Base-by-base conservation (phyloP, 2,113 vertebrate genomes). In the Bos taurus region DNA sequence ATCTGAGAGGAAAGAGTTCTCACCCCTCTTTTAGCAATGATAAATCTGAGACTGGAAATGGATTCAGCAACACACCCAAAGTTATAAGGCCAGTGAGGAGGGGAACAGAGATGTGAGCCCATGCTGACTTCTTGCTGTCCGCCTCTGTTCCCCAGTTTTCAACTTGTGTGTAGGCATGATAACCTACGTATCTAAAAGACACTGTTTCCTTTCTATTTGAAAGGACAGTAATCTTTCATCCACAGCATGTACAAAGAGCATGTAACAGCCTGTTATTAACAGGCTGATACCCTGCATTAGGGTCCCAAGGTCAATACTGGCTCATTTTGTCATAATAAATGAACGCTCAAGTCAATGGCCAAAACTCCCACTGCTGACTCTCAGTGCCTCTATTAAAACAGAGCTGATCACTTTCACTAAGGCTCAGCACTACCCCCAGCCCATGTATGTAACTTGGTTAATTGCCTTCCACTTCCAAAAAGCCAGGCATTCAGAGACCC, bases 241-340 rank as follows among this genome's bases (percentile, higher is more conserved):
- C 80, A 81, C 43, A 84, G 54, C 90, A 62, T 95, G 96, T 85
- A 92, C 91, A 82, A 54, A 77, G 80, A 78, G 59, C 57, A 86
- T 36, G 59, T 26, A 96, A 86, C 60, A 56, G 62, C 40, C 83
- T 92, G 40, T 95, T 97, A 92, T 85, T 94, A 88, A 92, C 60
- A 93, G 30, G 74, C 74, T 67, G 54, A 95, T 90, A 84, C 4
- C 15, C 74, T 96, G 59, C 85, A 82, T 96, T 91, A 97, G 90
- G 93, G 23, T 52, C 96, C 86, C 36, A 77, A 57, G 82, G 88
- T 97, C 88, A 94, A 86, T 96, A 95, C 64, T 52, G 30, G 86
- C 82, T 96, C 88, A 95, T 95, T 92, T 94, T 96, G 60, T 96
- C 96, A 78, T 97, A 91, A 90, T 96, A 95, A 97, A 97, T 92